Evolutionary conservation across 1,140 invertebrate genomes (phyloP), one percentile per base, ranked within the genome.

Genomic region (Meloidogyne floridensis): DNA sequence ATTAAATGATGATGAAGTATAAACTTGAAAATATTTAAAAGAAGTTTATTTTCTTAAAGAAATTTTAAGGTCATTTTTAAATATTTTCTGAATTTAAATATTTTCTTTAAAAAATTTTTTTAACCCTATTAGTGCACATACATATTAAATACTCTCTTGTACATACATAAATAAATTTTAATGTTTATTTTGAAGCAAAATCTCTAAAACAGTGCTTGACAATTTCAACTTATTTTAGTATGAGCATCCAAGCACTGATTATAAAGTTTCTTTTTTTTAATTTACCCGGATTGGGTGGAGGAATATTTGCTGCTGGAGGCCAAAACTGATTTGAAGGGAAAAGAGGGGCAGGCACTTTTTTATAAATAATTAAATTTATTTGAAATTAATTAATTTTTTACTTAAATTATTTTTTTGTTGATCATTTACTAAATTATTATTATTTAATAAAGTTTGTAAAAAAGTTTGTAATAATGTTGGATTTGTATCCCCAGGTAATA

Each of bases 401-500:
- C 7, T n/a, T n/a, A n/a, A 65, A 65, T n/a, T 65, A 6, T 5
- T n/a, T n/a, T 59, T 42, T n/a, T 32, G 53, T 43, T 20, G 54
- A 7, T 32, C 20, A 56, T 51, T 51, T 42, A 42, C 18, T 65
- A n/a, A n/a, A 11, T 11, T 51, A 32, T 77, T 59, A 47, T 54
- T 20, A 2, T 15, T 51, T 32, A 80, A 53, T 20, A 80, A 54
- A 80, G 43, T 56, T 18, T 80, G 32, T 51, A 74, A 72, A 32
- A 80, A 56, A 13, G 43, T 8, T 54, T 80, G 59, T 18, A 65
- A n/a, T 18, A 65, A 53, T 13, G 73, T 20, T 18, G 80, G 59
- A 59, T 59, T 53, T n/a, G 71, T 54, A 65, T 54, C 53, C 2
- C 65, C 65, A 32, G 81, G 81, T 69, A 82, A 20, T 6, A 82